phyloP scores from a whole-genome alignment of 2,888 invertebrate species.

The Drosophila borealis region DNA sequence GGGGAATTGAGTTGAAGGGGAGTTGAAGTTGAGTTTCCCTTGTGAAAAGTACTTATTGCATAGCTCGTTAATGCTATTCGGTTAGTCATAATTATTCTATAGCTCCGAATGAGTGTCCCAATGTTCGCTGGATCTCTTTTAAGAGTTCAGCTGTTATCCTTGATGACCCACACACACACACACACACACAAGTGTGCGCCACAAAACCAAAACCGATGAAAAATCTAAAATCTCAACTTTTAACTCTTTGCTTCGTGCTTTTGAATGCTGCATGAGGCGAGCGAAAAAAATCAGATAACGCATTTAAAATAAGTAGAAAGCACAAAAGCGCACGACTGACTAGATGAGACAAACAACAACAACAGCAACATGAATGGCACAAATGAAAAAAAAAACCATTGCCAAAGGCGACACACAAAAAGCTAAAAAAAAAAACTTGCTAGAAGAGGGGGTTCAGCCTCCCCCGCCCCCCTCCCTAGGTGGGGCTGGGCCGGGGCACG shows the following conservation, averaged over 20 bases:
- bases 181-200: conserved; percentile 11
- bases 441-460: not conserved
- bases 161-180: conserved; percentile 6
- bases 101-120: conserved; percentile 23
- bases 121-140: not conserved
- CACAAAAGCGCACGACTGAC: conserved; percentile 75
- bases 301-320: conserved; percentile 77
- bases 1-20: not conserved
- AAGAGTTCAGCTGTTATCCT: not conserved
- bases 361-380: conserved; percentile 38
- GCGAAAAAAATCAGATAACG: conserved; percentile 71
- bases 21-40: conserved; percentile 10
- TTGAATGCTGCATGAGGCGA: conserved; percentile 73
- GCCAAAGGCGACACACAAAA: conserved; percentile 61
- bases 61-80: conserved; percentile 61
- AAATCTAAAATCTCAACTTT: conserved; percentile 69
- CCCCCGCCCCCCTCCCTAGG: no score
- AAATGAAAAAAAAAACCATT: conserved; percentile 47
- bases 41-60: conserved; percentile 63
- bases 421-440: conserved; percentile 38
- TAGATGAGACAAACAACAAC: conserved; percentile 53
- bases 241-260: conserved; percentile 59
- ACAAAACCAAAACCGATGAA: conserved; percentile 1
- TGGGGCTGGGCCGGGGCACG: not conserved
- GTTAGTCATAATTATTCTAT: conserved; percentile 57